phyloP scores from a whole-genome alignment of 2,888 invertebrate species.

The Mellilla xanthometata region DNA sequence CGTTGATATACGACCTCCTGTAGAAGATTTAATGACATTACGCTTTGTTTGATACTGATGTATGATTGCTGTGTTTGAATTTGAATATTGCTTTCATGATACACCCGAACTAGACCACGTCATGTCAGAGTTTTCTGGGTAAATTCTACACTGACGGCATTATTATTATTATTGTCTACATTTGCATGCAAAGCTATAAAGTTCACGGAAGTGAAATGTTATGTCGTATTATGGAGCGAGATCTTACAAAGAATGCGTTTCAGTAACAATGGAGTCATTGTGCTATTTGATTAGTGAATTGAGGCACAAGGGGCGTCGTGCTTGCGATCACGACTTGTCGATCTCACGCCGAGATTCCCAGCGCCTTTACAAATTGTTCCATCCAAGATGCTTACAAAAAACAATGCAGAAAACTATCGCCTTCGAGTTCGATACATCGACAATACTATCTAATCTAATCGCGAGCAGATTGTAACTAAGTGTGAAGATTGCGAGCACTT shows the following conservation, averaged over 20 bases:
- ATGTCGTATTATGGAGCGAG: conserved; percentile 51
- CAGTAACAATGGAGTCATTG: conserved; percentile 68
- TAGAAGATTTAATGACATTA: conserved; percentile 40
- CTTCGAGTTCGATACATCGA: conserved; percentile 26
- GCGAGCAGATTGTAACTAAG: conserved; percentile 26
- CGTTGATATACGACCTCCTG: conserved; percentile 49
- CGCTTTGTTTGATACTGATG: conserved; percentile 47
- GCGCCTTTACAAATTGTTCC: conserved; percentile 58
- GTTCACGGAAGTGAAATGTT: conserved; percentile 43
- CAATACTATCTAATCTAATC: conserved; percentile 32
- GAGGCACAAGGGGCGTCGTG: conserved; percentile 61
- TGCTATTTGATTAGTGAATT: conserved; percentile 67
- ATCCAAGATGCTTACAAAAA: conserved; percentile 49
- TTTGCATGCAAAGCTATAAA: no score
- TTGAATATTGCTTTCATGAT: background rate
- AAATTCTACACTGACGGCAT: no score
- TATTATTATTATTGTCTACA: no score
- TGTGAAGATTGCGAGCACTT: conserved; percentile 20
- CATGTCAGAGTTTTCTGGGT: no score
- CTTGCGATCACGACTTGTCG: conserved; percentile 67
- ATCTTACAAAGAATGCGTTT: conserved; percentile 53
- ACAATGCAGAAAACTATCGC: conserved; percentile 30
- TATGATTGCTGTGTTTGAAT: conserved; percentile 14
- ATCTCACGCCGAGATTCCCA: conserved; percentile 67
- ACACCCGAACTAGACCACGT: no score